Base-by-base conservation (phyloP, 2,888 invertebrate genomes). In the Plagodis dolabraria region DNA sequence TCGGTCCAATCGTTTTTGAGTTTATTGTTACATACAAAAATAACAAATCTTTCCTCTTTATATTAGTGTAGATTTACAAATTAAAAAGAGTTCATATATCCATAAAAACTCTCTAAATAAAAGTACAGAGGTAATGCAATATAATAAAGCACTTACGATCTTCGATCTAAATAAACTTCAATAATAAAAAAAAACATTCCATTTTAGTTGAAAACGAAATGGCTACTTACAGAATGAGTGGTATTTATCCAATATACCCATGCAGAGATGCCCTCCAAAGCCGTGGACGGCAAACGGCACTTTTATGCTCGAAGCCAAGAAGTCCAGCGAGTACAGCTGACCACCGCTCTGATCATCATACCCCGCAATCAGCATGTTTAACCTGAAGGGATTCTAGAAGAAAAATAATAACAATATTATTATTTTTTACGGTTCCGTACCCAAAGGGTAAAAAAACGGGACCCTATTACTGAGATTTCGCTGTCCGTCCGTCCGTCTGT, bases 271-370 rank as follows among this genome's bases (percentile, higher is more conserved):
- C 0, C 98, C 98, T 44, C 98, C 98, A 83, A 99, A 98, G 6
- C 99, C 99, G 83, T 99, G 99, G 7, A 96, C 95, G 47, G 96
- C 97, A 84, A 96, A 99, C 22, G 98, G 97, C 8, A 98, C 94
- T 72, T 95, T 95, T 43, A 97, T 94, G 51, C 96, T 94, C 7
- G 98, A 96, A 0, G 97, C 99, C 77, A 99, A 89, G 80, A 98
- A 98, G 87, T 99, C 99, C 85, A 99, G 95, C 76, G 95, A 97
- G 81, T 96, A 98, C 9, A 99, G 92, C 76, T 97, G 96, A 0
- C 98, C 96, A 0, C 97, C 96, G 0, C 94, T 94, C 33, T 92
- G 89, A 42, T 96, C 95, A 77, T 99, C 98, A 81, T 95, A 97
- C 0, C 99, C 98, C 53, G 96, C 98, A 72, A 99, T 75, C 63